These are phyloP conservation scores for Gallirallus australis DNA, from an alignment of 2,797 vertebrate genomes.

Conservation along the genomic window DNA sequence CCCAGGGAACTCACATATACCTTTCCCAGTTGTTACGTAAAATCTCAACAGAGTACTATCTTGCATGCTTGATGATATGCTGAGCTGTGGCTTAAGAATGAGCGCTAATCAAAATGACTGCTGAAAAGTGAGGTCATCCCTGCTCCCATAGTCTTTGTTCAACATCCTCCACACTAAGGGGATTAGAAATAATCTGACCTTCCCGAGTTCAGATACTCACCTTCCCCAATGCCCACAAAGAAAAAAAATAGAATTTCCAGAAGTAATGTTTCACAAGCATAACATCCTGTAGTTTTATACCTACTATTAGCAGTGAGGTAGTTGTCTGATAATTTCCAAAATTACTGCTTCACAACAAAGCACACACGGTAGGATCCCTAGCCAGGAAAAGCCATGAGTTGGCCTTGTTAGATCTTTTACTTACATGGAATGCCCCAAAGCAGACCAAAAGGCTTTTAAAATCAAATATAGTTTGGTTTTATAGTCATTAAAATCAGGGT, in stretches of 20 bases:
- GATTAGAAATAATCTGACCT: background rate
- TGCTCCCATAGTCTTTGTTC: background rate
- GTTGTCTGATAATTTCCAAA: background rate
- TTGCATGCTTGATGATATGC: background rate
- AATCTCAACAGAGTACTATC: background rate
- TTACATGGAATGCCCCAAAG: background rate
- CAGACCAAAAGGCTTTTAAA: background rate
- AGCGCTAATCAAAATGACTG: background rate
- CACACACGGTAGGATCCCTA: background rate
- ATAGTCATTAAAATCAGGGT: background rate
- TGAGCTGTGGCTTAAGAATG: background rate
- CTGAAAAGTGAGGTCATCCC: background rate
- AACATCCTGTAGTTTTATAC: background rate
- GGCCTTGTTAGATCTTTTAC: background rate
- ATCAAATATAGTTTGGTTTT: background rate
- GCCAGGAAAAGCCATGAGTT: background rate
- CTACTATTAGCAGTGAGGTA: background rate
- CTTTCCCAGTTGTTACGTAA: background rate
- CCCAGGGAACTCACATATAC: background rate
- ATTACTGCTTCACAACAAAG: background rate
- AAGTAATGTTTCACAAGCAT: background rate
- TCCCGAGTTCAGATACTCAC: background rate
- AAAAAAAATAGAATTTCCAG: background rate
- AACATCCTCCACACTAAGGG: too few species aligned
- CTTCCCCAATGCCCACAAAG: background rate